These are phyloP conservation scores for Camponotus pennsylvanicus DNA, from an alignment of 1,140 invertebrate species.

Conservation along the genomic window DNA sequence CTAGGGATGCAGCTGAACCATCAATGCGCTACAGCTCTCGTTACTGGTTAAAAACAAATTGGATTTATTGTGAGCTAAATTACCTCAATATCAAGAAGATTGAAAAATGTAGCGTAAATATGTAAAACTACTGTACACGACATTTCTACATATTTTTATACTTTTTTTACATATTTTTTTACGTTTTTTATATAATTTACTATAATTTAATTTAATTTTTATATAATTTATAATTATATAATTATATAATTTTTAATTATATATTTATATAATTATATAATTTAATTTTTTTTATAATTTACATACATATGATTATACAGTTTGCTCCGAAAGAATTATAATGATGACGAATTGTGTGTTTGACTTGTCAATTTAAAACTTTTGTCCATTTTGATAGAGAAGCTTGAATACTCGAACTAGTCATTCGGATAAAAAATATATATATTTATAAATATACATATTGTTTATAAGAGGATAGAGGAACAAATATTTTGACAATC, in stretches of 20 bases:
- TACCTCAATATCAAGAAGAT: background rate
- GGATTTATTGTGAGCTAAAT: constrained; percentile 8
- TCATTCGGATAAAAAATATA: no score
- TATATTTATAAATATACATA: background rate
- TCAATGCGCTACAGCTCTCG: background rate
- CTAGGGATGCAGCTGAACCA: constrained; percentile 9
- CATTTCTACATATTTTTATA: no score
- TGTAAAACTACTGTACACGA: background rate
- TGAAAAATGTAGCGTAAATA: background rate
- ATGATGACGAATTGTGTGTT: background rate
- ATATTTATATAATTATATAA: no score
- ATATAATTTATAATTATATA: no score
- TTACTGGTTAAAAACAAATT: background rate
- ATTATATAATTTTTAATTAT: no score
- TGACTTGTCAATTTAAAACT: no score
- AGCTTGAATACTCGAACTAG: background rate
- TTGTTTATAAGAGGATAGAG: background rate
- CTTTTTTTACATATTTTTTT: no score
- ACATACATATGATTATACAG: no score
- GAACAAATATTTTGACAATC: background rate
- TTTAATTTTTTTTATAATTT: no score
- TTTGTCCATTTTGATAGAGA: background rate
- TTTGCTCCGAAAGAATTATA: no score
- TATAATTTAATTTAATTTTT: no score
- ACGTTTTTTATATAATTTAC: no score